Evolutionary conservation across 2,113 vertebrate genomes (phyloP).

Genomic region (Micromys minutus): DNA sequence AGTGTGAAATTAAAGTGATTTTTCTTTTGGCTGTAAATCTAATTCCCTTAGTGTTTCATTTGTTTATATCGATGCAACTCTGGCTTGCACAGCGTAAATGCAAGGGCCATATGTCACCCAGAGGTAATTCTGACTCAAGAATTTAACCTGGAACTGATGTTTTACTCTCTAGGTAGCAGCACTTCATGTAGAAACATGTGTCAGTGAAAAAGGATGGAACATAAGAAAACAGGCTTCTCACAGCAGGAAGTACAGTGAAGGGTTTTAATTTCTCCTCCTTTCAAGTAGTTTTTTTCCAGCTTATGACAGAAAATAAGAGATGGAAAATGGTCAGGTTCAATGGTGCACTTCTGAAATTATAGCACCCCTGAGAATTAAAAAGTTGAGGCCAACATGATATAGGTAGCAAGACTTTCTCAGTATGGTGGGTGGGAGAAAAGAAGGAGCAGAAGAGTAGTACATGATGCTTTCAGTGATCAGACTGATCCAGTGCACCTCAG

Average conservation of each 20-base stretch:
- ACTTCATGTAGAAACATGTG: not conserved
- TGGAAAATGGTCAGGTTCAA: not conserved
- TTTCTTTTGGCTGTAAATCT: conserved; percentile 2
- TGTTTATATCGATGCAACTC: conserved; percentile 8
- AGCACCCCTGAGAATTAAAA: not conserved
- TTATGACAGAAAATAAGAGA: not conserved
- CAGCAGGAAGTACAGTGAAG: not conserved
- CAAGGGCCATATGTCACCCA: not conserved
- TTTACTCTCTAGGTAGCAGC: not conserved
- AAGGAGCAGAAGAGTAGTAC: not conserved
- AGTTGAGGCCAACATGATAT: not conserved
- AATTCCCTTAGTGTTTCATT: conserved; percentile 20
- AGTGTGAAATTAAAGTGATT: conserved; percentile 34
- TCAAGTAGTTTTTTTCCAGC: not conserved
- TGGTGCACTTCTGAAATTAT: not conserved
- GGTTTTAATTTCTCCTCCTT: not conserved
- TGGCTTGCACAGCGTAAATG: conserved; percentile 1
- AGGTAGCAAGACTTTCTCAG: not conserved
- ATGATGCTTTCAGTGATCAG: not conserved
- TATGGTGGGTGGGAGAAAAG: no score
- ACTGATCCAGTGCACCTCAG: fast-evolving
- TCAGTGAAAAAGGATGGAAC: not conserved
- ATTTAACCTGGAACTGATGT: not conserved
- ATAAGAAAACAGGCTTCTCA: not conserved
- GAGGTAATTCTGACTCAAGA: conserved; percentile 47